phyloP scores from a whole-genome alignment of 2,113 vertebrate species.

The Microcebus jonahi region DNA sequence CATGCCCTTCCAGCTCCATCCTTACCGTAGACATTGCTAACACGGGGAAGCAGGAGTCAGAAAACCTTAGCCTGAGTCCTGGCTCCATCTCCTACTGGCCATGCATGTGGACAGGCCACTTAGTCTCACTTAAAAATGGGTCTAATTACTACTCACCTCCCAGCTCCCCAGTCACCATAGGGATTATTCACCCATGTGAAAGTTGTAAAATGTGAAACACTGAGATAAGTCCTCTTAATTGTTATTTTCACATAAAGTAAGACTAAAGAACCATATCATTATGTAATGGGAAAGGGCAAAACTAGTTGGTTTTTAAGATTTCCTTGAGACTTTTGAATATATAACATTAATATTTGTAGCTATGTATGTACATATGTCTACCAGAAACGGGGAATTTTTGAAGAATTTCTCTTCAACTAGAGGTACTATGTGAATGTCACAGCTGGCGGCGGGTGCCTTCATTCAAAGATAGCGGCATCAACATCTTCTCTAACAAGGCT shows the following conservation, averaged over 20 bases:
- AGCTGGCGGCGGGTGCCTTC: rapidly evolving
- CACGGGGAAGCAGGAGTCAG: rapidly evolving
- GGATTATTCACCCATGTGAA: not conserved
- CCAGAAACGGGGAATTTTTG: not conserved
- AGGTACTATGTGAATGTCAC: rapidly evolving
- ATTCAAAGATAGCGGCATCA: rapidly evolving
- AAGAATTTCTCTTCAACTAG: rapidly evolving
- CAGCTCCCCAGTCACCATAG: not conserved
- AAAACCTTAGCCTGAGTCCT: rapidly evolving
- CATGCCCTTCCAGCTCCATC: rapidly evolving
- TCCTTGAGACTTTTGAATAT: not conserved
- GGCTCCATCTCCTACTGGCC: not conserved
- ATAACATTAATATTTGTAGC: rapidly evolving
- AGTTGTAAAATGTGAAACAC: rapidly evolving
- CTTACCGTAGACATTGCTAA: rapidly evolving
- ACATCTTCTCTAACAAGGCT: rapidly evolving
- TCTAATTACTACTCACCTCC: too few species aligned
- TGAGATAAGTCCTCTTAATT: rapidly evolving
- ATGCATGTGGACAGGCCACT: rapidly evolving
- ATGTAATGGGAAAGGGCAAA: rapidly evolving
- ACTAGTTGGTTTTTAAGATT: not conserved
- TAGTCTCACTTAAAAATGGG: not conserved
- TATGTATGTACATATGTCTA: rapidly evolving
- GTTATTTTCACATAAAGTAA: rapidly evolving
- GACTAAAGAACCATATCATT: rapidly evolving